Conservation (phyloP, 2,113 vertebrate species). For the Pollachius pollachius region DNA sequence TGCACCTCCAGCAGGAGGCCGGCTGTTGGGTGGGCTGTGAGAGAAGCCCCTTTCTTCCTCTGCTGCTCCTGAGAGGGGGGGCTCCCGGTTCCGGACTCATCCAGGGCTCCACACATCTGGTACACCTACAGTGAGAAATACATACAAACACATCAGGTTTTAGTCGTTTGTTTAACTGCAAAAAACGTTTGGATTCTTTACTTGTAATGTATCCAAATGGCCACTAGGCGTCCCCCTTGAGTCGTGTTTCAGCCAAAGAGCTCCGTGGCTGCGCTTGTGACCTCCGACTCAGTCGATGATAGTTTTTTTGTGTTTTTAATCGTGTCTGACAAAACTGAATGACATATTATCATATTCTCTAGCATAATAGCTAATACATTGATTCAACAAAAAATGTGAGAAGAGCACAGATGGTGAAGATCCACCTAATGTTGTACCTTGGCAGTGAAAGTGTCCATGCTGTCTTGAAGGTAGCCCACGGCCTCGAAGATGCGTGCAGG, state of each 20-base stretch:
- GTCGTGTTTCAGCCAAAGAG: not conserved
- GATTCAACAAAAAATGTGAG: not conserved
- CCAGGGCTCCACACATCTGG: conserved; percentile 84
- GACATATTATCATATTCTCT: not conserved
- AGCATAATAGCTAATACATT: not conserved
- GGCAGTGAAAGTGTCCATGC: conserved; percentile 78
- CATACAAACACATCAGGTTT: conserved; percentile 1
- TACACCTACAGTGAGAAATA: conserved; percentile 76
- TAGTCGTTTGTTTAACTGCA: not conserved
- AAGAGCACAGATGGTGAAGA: not conserved
- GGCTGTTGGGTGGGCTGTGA: conserved; percentile 58
- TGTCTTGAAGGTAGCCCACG: conserved; percentile 81
- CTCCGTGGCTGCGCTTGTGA: not conserved
- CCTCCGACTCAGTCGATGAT: not conserved
- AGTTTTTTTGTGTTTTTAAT: not conserved
- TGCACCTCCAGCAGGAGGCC: conserved; percentile 78
- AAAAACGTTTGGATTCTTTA: not conserved
- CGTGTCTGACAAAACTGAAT: not conserved
- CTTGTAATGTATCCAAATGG: not conserved
- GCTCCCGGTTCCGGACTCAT: conserved; percentile 72
- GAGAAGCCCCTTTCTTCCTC: conserved; percentile 66
- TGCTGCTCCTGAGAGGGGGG: conserved; percentile 67
- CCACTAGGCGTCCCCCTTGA: conserved; percentile 46
- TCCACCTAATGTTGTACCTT: conserved; percentile 64
- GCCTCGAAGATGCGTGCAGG: conserved; percentile 83